Percentiles rank a stretch among this genome's conserved stretches.
Conservation (phyloP, 2,888 invertebrate species). For the Ornithoptera alexandrae region DNA sequence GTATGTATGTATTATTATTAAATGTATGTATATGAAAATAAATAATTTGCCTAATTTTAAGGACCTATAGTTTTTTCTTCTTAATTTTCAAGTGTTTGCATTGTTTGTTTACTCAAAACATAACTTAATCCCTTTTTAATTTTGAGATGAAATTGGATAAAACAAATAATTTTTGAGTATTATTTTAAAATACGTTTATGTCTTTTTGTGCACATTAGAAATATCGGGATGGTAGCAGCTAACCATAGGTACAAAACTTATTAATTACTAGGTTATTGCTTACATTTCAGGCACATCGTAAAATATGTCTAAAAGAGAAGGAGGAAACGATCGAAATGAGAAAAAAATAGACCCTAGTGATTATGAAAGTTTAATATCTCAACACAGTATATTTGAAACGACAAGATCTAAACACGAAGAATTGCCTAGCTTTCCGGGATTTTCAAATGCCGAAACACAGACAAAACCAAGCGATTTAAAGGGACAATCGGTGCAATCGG, state of each 20-base stretch:
- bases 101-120: conserved; percentile 30
- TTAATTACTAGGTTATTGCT: conserved; percentile 15
- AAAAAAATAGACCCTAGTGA: conserved; percentile 73
- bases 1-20: conserved; percentile 21
- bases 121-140: conserved; percentile 7
- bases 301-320: conserved; percentile 76
- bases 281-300: conserved; percentile 37
- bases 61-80: background rate
- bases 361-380: conserved; percentile 74
- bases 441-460: conserved; percentile 77
- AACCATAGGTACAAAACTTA: background rate
- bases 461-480: conserved; percentile 73
- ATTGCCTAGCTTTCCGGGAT: conserved; percentile 74
- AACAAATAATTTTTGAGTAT: background rate
- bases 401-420: conserved; percentile 69
- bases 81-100: conserved; percentile 7
- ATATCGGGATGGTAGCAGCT: background rate
- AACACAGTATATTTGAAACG: conserved; percentile 75
- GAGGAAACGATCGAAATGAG: conserved; percentile 68
- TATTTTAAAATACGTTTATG: background rate
- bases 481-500: conserved; percentile 62
- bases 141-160: background rate
- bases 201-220: background rate
- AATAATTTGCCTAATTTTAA: conserved; percentile 1
- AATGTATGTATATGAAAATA: conserved; percentile 10